Evolutionary conservation across 2,888 invertebrate genomes (phyloP), one percentile per base, ranked within the genome.

Genomic region (Spodoptera littoralis): DNA sequence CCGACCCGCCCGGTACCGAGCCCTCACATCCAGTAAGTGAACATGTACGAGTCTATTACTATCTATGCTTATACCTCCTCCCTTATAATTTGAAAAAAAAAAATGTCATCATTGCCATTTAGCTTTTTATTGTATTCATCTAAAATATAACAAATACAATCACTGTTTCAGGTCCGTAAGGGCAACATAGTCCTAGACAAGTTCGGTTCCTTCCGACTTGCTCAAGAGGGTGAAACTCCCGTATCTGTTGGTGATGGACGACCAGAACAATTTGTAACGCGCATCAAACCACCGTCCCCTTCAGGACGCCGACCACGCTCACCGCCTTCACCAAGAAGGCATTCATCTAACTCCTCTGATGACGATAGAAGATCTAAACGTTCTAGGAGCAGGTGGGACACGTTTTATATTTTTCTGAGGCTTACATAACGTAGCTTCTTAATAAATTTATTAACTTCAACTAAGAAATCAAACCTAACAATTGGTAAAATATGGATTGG

Each of bases 131-230:
- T 36, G 4, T 36, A 8, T 36, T 36, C 36, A 9, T 9, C 36
- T 36, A 36, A 36, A 36, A 36, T 8, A 36, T 36, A 36, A 9
- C 6, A 5, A 2, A 27, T 11, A 2, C 2, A 55, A 43, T 24
- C 13, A 0, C 13, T 13, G 24, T 42, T 30, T 27, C 91, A 85
- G 95, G 96, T 83, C 85, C 96, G 88, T 76, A 95, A 95, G 78
- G 94, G 93, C 79, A 94, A 94, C 82, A 96, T 96, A 60, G 96
- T 97, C 18, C 90, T 97, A 72, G 97, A 97, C 88, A 97, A 97
- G 88, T 97, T 97, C 84, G 97, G 97, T 0, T 96, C 96, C 74
- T 96, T 97, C 92, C 95, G 97, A 0, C 88, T 97, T 73, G 96
- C 96, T 46, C 92, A 95, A 60, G 96, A 96, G 53, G 94, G 95